Evolutionary conservation across 1,140 invertebrate genomes (phyloP).

Genomic region (Proales similis): DNA sequence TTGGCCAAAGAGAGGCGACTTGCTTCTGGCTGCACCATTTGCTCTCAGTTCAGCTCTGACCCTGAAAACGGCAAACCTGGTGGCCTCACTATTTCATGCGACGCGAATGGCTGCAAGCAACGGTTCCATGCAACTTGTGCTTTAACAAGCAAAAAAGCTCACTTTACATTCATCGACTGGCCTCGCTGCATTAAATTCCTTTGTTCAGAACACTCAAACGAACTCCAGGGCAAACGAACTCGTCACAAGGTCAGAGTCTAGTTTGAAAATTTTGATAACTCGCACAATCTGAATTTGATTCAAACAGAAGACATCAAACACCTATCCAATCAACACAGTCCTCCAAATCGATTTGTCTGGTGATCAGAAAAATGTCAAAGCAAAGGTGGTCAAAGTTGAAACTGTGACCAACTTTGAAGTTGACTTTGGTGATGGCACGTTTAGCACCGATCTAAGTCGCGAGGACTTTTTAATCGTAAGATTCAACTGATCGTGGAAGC

Average conservation of each 20-base stretch:
- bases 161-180: slow-evolving; percentile 49
- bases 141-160: slow-evolving; percentile 49
- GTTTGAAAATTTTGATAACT: background rate
- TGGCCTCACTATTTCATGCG: slow-evolving; percentile 54
- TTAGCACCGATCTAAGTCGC: slow-evolving; percentile 59
- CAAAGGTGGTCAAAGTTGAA: slow-evolving; percentile 59
- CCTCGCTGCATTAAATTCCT: slow-evolving; percentile 55
- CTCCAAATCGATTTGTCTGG: slow-evolving; percentile 50
- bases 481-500: background rate
- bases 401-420: slow-evolving; percentile 58
- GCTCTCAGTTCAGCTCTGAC: slow-evolving; percentile 41
- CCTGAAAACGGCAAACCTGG: slow-evolving; percentile 23
- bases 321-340: slow-evolving; percentile 32
- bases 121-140: slow-evolving; percentile 57
- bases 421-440: slow-evolving; percentile 62
- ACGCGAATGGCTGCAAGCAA: slow-evolving; percentile 48
- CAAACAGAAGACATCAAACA: background rate
- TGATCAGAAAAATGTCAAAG: slow-evolving; percentile 61
- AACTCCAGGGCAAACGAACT: slow-evolving; percentile 13
- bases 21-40: slow-evolving; percentile 42
- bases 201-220: slow-evolving; percentile 49
- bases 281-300: background rate
- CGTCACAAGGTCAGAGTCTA: background rate
- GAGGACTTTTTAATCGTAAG: slow-evolving; percentile 46
- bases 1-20: background rate